A percentile compares a stretch with the other conserved stretches of the same genome.
These are phyloP conservation scores for Zaprionus lineosus DNA, from an alignment of 2,888 invertebrate genomes.

Conservation along the genomic window DNA sequence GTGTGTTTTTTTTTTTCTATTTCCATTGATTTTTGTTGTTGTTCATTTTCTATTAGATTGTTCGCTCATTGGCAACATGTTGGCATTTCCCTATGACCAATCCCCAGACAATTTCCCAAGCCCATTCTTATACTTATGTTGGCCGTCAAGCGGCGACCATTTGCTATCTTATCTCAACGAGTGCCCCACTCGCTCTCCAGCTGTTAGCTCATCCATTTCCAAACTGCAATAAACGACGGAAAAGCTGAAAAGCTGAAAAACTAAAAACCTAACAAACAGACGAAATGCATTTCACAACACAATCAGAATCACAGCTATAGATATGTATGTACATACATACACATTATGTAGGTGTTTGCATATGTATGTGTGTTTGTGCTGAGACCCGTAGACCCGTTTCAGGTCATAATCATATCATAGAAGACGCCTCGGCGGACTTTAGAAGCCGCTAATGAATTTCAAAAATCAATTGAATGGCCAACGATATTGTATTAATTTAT, in stretches of 20 bases:
- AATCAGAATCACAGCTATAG: slow-evolving; percentile 9
- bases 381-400: slow-evolving; percentile 15
- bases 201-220: slow-evolving; percentile 73
- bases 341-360: too few relatives aligned
- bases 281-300: slow-evolving; percentile 45
- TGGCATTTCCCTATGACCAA: slow-evolving; percentile 12
- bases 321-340: too few relatives aligned
- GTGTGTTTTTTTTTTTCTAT: slow-evolving; percentile 33
- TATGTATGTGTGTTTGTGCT: too few relatives aligned
- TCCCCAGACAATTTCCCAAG: neutral
- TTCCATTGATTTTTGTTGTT: too few relatives aligned
- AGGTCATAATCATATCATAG: slow-evolving; percentile 40
- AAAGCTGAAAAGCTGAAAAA: slow-evolving; percentile 43
- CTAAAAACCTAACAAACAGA: too few relatives aligned
- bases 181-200: slow-evolving; percentile 72
- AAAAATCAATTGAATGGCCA: slow-evolving; percentile 71
- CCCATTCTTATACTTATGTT: neutral
- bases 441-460: slow-evolving; percentile 70
- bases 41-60: slow-evolving; percentile 10
- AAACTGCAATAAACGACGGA: slow-evolving; percentile 63
- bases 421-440: slow-evolving; percentile 57
- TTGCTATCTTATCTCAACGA: slow-evolving; percentile 70
- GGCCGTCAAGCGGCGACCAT: slow-evolving; percentile 48
- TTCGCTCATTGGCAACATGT: slow-evolving; percentile 53
- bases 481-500: slow-evolving; percentile 73